Evolutionary conservation across 2,797 vertebrate genomes (phyloP).

Genomic region (Thalassophryne amazonica): DNA sequence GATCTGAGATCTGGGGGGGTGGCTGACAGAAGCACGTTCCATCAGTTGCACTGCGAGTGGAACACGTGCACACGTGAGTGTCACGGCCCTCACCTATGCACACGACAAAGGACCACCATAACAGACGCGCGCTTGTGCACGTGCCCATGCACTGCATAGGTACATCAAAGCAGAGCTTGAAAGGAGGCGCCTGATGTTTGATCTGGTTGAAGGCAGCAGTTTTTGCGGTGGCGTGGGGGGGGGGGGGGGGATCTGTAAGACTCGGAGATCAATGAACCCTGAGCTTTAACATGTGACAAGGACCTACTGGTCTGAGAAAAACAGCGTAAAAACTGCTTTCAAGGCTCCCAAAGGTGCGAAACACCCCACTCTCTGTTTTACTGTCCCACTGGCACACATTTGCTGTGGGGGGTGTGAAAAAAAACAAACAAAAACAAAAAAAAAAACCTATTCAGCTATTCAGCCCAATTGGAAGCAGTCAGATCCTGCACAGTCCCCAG

Average conservation of each 20-base stretch:
- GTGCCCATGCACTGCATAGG: conserved; percentile 25
- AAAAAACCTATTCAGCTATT: conserved; percentile 9
- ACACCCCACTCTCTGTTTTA: conserved; percentile 47
- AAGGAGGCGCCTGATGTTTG: conserved; percentile 54
- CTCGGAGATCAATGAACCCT: conserved; percentile 60
- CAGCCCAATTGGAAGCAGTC: conserved; percentile 32
- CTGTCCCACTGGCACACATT: conserved; percentile 37
- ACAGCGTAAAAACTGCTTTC: conserved; percentile 57
- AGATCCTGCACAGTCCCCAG: conserved; percentile 26
- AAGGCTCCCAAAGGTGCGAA: conserved; percentile 57
- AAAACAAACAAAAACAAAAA: conserved; percentile 13
- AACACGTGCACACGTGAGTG: conserved; percentile 39
- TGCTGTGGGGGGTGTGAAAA: no score
- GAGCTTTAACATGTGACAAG: conserved; percentile 55
- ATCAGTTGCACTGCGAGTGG: conserved; percentile 43
- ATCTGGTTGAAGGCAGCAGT: conserved; percentile 58
- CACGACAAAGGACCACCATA: conserved; percentile 31
- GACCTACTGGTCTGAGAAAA: conserved; percentile 37
- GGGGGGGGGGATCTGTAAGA: conserved; percentile 31
- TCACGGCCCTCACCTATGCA: conserved; percentile 34
- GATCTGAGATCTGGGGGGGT: conserved; percentile 36
- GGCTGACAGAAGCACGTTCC: conserved; percentile 23
- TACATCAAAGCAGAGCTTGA: conserved; percentile 58
- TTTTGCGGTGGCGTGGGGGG: conserved; percentile 38
- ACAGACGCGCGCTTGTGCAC: conserved; percentile 26